These are phyloP conservation scores for Stomorhina lunata DNA, from an alignment of 2,888 invertebrate species.

Conservation along the genomic window DNA sequence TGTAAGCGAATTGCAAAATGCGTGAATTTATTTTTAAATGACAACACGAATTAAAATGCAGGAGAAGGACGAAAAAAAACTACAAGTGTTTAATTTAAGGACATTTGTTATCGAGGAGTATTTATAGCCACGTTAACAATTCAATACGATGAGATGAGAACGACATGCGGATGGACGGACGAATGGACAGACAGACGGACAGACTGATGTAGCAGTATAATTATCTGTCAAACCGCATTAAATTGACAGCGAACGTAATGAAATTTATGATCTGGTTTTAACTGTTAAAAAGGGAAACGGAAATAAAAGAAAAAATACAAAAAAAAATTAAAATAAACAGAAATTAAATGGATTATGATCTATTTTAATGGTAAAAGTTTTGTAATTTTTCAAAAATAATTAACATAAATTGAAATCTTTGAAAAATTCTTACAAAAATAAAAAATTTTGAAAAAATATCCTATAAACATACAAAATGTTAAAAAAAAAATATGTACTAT, in stretches of 20 bases:
- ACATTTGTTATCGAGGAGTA: neutral
- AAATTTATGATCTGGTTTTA: conserved; percentile 46
- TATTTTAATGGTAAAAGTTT: neutral
- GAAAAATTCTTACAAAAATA: too few species aligned
- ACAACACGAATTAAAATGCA: neutral
- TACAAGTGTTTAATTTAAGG: neutral
- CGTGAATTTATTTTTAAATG: conserved; percentile 11
- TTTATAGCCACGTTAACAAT: conserved; percentile 32
- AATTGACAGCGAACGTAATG: conserved; percentile 36
- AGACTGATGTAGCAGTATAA: too few species aligned
- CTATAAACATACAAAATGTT: too few species aligned
- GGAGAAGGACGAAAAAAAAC: neutral
- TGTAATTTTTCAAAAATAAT: too few species aligned
- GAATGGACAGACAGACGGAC: too few species aligned
- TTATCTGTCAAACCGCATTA: conserved; percentile 55
- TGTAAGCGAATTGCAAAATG: neutral
- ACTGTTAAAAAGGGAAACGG: neutral
- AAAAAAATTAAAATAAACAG: too few species aligned
- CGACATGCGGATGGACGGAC: conserved; percentile 14
- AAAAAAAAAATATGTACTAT: too few species aligned
- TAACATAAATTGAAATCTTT: too few species aligned
- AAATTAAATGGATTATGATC: neutral
- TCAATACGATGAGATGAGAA: conserved; percentile 27
- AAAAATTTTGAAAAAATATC: too few species aligned
- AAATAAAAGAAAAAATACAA: neutral